These are phyloP conservation scores for Zaprionus tsacasi DNA, from an alignment of 1,140 invertebrate genomes.

Conservation along the genomic window DNA sequence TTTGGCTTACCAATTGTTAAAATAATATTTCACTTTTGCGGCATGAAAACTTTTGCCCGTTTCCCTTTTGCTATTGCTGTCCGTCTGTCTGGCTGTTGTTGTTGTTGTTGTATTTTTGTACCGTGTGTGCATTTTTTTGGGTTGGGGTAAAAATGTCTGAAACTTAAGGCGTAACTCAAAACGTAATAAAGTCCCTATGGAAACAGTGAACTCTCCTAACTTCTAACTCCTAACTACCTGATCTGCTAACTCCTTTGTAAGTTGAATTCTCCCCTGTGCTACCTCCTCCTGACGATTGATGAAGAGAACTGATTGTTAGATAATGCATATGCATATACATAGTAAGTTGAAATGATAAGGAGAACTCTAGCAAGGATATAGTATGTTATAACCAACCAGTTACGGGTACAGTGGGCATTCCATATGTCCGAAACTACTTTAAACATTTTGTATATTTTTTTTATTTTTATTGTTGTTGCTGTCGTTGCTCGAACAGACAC, in stretches of 20 bases:
- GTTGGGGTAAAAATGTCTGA: constrained; percentile 54
- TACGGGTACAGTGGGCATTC: constrained; percentile 29
- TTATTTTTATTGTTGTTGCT: constrained; percentile 30
- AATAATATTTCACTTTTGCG: constrained; percentile 29
- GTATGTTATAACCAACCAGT: constrained; percentile 30
- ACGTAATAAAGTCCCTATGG: constrained; percentile 28
- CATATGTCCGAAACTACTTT: constrained; percentile 40
- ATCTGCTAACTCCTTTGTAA: not conserved
- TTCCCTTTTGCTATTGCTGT: not conserved
- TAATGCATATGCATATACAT: constrained; percentile 49
- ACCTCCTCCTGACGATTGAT: constrained; percentile 40
- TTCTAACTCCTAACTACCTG: constrained; percentile 29
- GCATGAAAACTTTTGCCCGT: constrained; percentile 53
- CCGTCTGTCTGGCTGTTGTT: constrained; percentile 16
- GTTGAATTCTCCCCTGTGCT: not conserved
- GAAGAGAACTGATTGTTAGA: constrained; percentile 62
- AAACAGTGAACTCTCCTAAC: constrained; percentile 13
- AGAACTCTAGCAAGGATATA: constrained; percentile 37
- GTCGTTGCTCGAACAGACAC: constrained; percentile 58
- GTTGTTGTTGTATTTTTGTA: constrained; percentile 38
- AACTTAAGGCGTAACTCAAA: constrained; percentile 65
- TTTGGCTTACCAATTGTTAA: constrained; percentile 35
- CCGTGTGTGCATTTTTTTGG: constrained; percentile 49
- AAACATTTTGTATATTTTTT: constrained; percentile 16
- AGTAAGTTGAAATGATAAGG: constrained; percentile 36